Evolutionary conservation across 2,888 invertebrate species (phyloP), one percentile per base, ranked within the genome.

Genomic region (Thysanoteuthis rhombus): DNA sequence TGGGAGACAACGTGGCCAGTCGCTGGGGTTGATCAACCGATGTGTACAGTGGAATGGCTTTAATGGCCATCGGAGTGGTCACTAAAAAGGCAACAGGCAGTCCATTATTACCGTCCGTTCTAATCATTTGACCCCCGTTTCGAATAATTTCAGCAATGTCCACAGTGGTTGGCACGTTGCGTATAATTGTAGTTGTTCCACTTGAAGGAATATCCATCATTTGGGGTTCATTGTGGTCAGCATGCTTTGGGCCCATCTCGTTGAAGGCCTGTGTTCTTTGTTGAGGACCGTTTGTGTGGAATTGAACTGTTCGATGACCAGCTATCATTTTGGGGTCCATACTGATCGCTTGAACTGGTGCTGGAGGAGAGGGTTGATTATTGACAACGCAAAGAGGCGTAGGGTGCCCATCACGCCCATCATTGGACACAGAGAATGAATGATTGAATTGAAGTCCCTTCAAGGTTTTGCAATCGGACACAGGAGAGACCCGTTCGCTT

Each of bases 41-140:
- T 42, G 92, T 92, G 38, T 93, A 93, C 1, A 93, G 22, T 39
- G 93, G 93, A 16, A 93, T 58, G 52, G 93, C 93, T 58, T 93
- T 93, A 22, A 93, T 52, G 8, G 93, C 39, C 38, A 93, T 32
- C 4, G 93, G 93, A 22, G 93, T 93, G 47, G 93, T 47, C 5
- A 93, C 52, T 36, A 93, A 58, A 58, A 93, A 93, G 36, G 93
- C 93, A 28, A 93, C 39, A 12, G 93, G 93, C 32, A 52, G 28
- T 45, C 93, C 93, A 38, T 28, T 42, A 28, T 12, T 92, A 42
- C 19, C 39, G 91, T 90, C 58, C n/a, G 40, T 90, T 22, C 89
- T 45, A 90, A 10, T 93, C 45, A 91, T 90, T 25, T 90, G 45
- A 52, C 32, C 89, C 10, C 40, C 36, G n/a, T 52, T 93, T 89